phyloP scores from a whole-genome alignment of 2,888 invertebrate genomes.

The Euphydryas editha region DNA sequence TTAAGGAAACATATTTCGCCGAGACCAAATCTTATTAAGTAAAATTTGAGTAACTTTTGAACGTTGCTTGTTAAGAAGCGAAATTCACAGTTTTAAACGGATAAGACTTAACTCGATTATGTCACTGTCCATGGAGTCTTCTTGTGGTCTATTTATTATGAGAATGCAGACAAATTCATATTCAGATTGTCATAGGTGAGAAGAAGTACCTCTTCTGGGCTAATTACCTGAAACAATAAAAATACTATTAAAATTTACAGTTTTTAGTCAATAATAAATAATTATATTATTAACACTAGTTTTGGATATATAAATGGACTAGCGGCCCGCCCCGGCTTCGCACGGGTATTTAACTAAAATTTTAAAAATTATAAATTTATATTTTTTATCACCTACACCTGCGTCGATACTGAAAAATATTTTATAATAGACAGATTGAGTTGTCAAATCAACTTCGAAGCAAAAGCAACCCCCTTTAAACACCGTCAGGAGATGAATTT shows the following conservation, averaged over 20 bases:
- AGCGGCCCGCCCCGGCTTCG: no score
- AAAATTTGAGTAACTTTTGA: conserved; percentile 73
- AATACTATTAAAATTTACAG: not conserved
- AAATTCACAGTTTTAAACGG: conserved; percentile 57
- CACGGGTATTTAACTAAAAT: no score
- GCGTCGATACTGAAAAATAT: no score
- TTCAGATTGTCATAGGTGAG: not conserved
- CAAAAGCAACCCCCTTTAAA: no score
- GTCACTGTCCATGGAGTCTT: conserved; percentile 32
- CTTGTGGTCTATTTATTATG: conserved; percentile 20
- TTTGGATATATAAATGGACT: no score
- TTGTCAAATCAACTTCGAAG: no score
- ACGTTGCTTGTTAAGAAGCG: conserved; percentile 64
- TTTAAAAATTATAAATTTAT: no score
- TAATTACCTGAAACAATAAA: conserved; percentile 25
- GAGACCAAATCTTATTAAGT: conserved; percentile 76
- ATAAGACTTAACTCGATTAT: conserved; percentile 49
- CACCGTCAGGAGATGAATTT: no score
- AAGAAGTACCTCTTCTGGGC: conserved; percentile 6
- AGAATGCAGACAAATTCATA: conserved; percentile 7
- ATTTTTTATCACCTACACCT: no score
- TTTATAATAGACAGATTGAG: no score
- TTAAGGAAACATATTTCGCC: conserved; percentile 72
- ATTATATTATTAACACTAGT: no score
- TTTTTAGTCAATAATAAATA: no score